Percentiles rank a stretch among this genome's conserved stretches.
These are phyloP conservation scores for Ceratotherium simum DNA, from an alignment of 2,113 vertebrate genomes.

Conservation along the genomic window DNA sequence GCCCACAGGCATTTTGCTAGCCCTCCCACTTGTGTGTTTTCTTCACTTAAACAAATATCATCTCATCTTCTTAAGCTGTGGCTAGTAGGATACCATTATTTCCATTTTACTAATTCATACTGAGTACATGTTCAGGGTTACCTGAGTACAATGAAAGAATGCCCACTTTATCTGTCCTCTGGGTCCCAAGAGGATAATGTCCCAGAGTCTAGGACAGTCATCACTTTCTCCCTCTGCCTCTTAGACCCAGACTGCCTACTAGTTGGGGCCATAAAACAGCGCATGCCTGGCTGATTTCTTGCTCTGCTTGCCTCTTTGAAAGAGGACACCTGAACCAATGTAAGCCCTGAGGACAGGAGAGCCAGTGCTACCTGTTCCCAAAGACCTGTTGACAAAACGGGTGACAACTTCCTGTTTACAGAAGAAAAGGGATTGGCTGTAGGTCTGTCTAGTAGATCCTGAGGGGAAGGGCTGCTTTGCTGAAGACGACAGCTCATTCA, in stretches of 20 bases:
- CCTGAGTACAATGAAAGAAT: background rate
- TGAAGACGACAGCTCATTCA: background rate
- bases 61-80: constrained; percentile 17
- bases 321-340: background rate
- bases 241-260: background rate
- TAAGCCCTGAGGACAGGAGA: background rate
- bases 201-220: background rate
- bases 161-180: background rate
- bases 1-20: background rate
- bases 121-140: background rate
- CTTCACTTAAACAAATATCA: background rate
- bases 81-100: background rate
- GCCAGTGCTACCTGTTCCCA: constrained; percentile 59
- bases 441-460: background rate
- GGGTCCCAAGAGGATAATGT: background rate
- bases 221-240: background rate
- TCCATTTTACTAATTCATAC: constrained; percentile 44
- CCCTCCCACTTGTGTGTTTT: background rate
- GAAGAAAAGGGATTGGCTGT: constrained; percentile 39
- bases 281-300: background rate
- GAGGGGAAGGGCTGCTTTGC: background rate
- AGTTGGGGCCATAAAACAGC: background rate
- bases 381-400: constrained; percentile 65
- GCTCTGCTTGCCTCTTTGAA: constrained; percentile 23
- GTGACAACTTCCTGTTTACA: constrained; percentile 81